Evolutionary conservation across 1,140 invertebrate species (phyloP), one percentile per base, ranked within the genome.

Genomic region (Heliothis virescens): DNA sequence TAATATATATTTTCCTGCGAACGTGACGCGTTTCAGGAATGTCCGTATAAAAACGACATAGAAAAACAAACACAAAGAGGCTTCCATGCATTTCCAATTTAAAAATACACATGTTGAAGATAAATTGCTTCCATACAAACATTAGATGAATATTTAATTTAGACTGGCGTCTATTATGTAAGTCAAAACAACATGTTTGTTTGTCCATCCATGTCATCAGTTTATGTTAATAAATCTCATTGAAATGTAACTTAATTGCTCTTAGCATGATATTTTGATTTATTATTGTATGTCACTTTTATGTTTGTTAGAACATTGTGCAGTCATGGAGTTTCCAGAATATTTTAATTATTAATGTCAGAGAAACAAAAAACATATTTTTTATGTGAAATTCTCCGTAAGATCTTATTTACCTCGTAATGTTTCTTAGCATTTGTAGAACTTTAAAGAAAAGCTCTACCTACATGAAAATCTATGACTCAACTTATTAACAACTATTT

Each of bases 21-120:
- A 85, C 85, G 82, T 87, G 84, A 85, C 63, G 60, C 41, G 82
- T 85, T 87, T 85, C 82, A 84, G 86, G 82, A 86, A 89, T 87
- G 74, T 83, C 82, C 12, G 71, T 62, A 72, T 75, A 47, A 67
- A 63, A 55, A 75, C 74, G 62, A 79, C 11, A 62, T 50, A 82
- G 83, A 60, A 21, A 74, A 74, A 82, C 74, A 82, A 85, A 77
- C 59, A 84, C 59, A 83, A 78, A 80, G 65, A 63, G 75, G 26
- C 34, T 77, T 52, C 62, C 53, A 55, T 74, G 41, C 18, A 79
- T 63, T 79, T 75, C 79, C 74, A 74, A 67, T 80, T 72, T 76
- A 77, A 79, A 81, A 83, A 81, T 69, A 62, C 41, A 83, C 21
- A 48, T 29, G n/a, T 81, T 69, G 16, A 65, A 71, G 50, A 83